Evolutionary conservation across 2,797 vertebrate genomes (phyloP), one percentile per base, ranked within the genome.

Genomic region (Serranus cabrilla): DNA sequence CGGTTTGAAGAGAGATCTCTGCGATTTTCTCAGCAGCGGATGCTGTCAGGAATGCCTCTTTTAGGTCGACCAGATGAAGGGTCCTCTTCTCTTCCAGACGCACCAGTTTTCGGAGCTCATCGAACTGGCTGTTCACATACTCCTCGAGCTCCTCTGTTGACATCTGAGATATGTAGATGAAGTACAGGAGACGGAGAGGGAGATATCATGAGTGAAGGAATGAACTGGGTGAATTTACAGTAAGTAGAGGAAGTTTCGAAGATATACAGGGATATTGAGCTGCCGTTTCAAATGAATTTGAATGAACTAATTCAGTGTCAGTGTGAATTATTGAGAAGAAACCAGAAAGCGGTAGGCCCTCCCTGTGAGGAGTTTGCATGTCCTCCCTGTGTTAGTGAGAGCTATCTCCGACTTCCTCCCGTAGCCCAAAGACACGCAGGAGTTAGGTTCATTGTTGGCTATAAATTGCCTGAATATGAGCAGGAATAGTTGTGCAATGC

Each of bases 41-140:
- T 12, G 95, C 96, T 0, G 95, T 96, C 80, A 96, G 90, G 84
- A 94, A 95, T 0, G 96, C 96, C 86, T 96, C 94, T 86, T 95
- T 92, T 67, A 97, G 95, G 81, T 96, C 96, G 42, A 96, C 84
- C 10, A 97, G 92, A 77, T 94, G 93, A 66, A 96, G 92, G 23
- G 94, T 94, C 25, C 94, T 93, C 85, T 87, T 93, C 78, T 97
- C 95, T 81, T 97, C 95, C 83, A 95, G 91, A 14, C 87, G 93
- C 81, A 96, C 94, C 74, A 96, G 87, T 40, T 88, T 87, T 80
- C 94, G 93, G 42, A 97, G 94, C 86, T 96, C 96, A 18, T 95
- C 95, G 71, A 96, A 97, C 83, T 97, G 95, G 47, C 89, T 86
- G 79, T 96, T 96, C 81, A 97, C 94, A 51, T 91, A 97, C 7